Percentiles rank a stretch among this genome's conserved stretches.
These are phyloP conservation scores for Hycleus cichorii DNA, from an alignment of 1,140 invertebrate genomes.

Conservation along the genomic window DNA sequence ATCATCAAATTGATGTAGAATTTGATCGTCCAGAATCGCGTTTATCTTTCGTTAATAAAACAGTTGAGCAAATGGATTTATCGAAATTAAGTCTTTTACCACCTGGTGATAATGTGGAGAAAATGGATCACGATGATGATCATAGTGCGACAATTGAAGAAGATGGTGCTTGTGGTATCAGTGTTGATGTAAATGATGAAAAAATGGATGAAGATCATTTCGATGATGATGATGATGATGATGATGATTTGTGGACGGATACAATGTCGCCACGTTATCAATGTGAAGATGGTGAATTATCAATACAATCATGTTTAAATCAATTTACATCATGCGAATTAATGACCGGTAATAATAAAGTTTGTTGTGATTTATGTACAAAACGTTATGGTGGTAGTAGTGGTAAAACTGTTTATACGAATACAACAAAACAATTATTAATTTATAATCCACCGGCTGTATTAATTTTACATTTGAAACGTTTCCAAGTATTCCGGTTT, in stretches of 20 bases:
- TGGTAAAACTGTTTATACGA: conserved; percentile 75
- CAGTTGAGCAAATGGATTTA: conserved; percentile 32
- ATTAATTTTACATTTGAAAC: conserved; percentile 89
- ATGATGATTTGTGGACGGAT: conserved; percentile 40
- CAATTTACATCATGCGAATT: conserved; percentile 87
- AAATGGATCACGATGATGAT: conserved; percentile 13
- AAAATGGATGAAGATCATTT: conserved; percentile 34
- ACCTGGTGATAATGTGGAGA: conserved; percentile 29
- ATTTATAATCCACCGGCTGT: conserved; percentile 86
- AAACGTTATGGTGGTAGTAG: conserved; percentile 54
- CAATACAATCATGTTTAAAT: conserved; percentile 78
- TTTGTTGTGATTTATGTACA: conserved; percentile 85
- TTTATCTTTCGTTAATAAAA: conserved; percentile 42
- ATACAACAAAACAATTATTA: conserved; percentile 86
- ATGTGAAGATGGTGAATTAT: conserved; percentile 70
- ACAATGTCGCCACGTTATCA: conserved; percentile 58
- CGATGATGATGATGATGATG: conserved; percentile 31
- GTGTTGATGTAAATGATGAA: conserved; percentile 21
- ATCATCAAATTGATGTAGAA: conserved; percentile 32
- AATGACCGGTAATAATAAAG: conserved; percentile 85
- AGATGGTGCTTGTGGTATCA: conserved; percentile 20
- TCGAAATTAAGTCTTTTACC: conserved; percentile 36
- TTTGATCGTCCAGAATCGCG: conserved; percentile 46
- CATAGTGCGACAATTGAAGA: background rate
- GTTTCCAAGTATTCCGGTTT: conserved; percentile 57